Evolutionary conservation across 2,113 vertebrate genomes (phyloP).

Genomic region (Benitochromis conjunctus): DNA sequence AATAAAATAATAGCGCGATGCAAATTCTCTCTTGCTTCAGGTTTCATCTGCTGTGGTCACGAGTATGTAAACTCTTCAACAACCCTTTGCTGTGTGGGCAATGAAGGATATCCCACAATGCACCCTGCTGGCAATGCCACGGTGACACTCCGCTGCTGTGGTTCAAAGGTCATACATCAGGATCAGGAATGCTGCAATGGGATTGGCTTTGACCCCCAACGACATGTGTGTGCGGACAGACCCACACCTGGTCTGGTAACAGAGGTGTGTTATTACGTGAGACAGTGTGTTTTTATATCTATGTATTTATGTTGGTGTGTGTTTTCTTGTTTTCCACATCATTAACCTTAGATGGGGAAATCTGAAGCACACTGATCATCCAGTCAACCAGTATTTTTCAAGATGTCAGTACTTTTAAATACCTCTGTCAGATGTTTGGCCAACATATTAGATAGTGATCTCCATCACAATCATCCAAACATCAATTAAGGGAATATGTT

Average conservation of each 20-base stretch:
- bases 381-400: neutral
- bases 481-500: neutral
- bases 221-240: slow-evolving; percentile 87
- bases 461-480: neutral
- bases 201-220: slow-evolving; percentile 84
- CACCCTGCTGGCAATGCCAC: slow-evolving; percentile 80
- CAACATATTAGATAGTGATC: neutral
- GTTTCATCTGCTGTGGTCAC: slow-evolving; percentile 86
- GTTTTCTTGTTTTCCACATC: neutral
- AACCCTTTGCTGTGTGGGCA: slow-evolving; percentile 83
- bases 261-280: slow-evolving; percentile 71
- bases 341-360: neutral
- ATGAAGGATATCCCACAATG: slow-evolving; percentile 76
- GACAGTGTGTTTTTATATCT: neutral
- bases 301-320: neutral
- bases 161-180: slow-evolving; percentile 83
- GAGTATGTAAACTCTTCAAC: slow-evolving; percentile 85
- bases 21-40: slow-evolving; percentile 56
- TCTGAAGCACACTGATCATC: neutral
- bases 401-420: neutral
- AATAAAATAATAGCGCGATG: neutral
- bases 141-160: slow-evolving; percentile 84
- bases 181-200: slow-evolving; percentile 86
- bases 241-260: slow-evolving; percentile 76
- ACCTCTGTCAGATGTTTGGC: neutral